A percentile compares a stretch with the other conserved stretches of the same genome.
phyloP scores from a whole-genome alignment of 1,140 invertebrate species.

The Pseudomyrmex pallidus region DNA sequence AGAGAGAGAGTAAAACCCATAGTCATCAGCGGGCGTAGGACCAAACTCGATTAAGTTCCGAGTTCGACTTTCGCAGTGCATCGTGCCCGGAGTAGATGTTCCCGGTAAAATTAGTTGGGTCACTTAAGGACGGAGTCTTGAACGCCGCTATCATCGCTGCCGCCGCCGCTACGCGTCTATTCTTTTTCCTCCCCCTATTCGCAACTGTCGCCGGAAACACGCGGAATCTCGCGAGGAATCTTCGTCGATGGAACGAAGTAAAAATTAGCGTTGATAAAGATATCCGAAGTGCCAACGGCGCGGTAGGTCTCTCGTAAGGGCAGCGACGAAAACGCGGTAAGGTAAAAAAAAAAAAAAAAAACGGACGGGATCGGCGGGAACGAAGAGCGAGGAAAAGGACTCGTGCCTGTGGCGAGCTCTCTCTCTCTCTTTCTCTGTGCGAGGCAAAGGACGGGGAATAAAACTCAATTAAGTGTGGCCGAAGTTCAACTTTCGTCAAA shows the following conservation, averaged over 20 bases:
- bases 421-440: background rate
- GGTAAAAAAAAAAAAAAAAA: slow-evolving; percentile 29
- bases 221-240: slow-evolving; percentile 56
- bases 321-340: slow-evolving; percentile 21
- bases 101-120: slow-evolving; percentile 39
- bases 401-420: slow-evolving; percentile 47
- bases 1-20: slow-evolving; percentile 41
- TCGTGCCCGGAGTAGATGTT: background rate
- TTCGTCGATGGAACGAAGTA: slow-evolving; percentile 16
- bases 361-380: slow-evolving; percentile 38
- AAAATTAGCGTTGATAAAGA: slow-evolving; percentile 56
- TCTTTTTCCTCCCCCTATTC: slow-evolving; percentile 3
- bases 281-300: slow-evolving; percentile 37
- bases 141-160: no score
- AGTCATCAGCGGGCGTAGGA: slow-evolving; percentile 24
- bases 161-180: background rate
- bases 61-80: slow-evolving; percentile 29
- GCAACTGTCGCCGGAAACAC: slow-evolving; percentile 1
- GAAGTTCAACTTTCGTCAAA: slow-evolving; percentile 48
- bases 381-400: slow-evolving; percentile 16
- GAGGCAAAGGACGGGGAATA: slow-evolving; percentile 48
- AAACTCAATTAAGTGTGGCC: slow-evolving; percentile 60
- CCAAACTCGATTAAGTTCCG: slow-evolving; percentile 52
- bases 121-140: slow-evolving; percentile 31
- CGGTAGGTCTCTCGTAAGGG: slow-evolving; percentile 10